Conservation (phyloP, 2,888 invertebrate genomes). For the Chalcis sispes region DNA sequence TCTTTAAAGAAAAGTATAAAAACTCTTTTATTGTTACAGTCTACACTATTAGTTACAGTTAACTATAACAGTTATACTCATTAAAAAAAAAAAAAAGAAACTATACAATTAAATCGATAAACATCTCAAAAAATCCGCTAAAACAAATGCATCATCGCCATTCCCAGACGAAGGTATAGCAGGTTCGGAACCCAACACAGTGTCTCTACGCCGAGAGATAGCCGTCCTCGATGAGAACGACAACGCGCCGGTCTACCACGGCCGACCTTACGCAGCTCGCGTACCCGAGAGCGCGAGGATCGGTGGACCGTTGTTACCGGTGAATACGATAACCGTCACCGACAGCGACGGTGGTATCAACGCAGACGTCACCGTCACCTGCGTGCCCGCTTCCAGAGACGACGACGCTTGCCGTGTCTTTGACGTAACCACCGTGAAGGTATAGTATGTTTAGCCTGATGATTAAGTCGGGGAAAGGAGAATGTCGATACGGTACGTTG, state of each 20-base stretch:
- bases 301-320: slow-evolving; percentile 80
- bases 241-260: slow-evolving; percentile 85
- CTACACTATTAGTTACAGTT: too few relatives aligned
- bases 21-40: too few relatives aligned
- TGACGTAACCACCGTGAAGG: slow-evolving; percentile 81
- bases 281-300: slow-evolving; percentile 83
- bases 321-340: slow-evolving; percentile 80
- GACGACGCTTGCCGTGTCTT: slow-evolving; percentile 85
- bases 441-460: too few relatives aligned
- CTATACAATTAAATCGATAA: too few relatives aligned
- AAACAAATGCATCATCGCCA: too few relatives aligned
- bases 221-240: slow-evolving; percentile 89
- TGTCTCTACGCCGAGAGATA: slow-evolving; percentile 86
- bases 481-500: too few relatives aligned
- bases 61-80: too few relatives aligned
- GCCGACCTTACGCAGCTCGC: slow-evolving; percentile 84
- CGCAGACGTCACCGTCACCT: slow-evolving; percentile 82
- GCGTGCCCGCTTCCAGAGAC: slow-evolving; percentile 80
- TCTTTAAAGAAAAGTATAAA: too few relatives aligned
- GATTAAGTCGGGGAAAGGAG: background rate
- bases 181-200: slow-evolving; percentile 86
- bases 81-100: too few relatives aligned
- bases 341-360: slow-evolving; percentile 86
- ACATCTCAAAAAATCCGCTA: background rate
- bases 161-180: slow-evolving; percentile 82